A percentile compares a stretch with the other conserved stretches of the same genome.
These are phyloP conservation scores for Bos indicus DNA, from an alignment of 2,113 vertebrate species.

Conservation along the genomic window DNA sequence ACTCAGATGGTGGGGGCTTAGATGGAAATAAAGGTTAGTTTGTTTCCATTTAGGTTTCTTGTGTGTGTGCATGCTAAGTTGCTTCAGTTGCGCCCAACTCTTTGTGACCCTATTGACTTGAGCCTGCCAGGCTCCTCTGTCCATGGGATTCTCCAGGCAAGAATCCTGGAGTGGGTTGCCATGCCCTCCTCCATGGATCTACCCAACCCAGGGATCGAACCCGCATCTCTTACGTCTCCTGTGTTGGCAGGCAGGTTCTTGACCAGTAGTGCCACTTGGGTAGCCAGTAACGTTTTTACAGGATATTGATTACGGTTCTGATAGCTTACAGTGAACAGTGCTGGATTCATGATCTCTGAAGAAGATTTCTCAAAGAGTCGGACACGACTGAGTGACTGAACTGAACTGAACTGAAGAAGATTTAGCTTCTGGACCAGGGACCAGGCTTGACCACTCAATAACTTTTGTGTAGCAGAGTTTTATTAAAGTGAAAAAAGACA, in stretches of 20 bases:
- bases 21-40: not conserved
- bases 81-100: not conserved
- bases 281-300: not conserved
- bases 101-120: not conserved
- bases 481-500: not conserved
- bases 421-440: not conserved
- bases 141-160: not conserved
- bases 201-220: not conserved
- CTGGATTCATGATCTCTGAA: accelerated
- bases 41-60: not conserved
- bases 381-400: too few relatives aligned
- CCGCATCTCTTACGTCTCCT: accelerated
- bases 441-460: not conserved
- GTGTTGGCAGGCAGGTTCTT: not conserved
- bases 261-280: not conserved
- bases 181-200: not conserved
- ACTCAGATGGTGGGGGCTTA: accelerated
- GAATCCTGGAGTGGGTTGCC: not conserved
- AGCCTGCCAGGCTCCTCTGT: not conserved
- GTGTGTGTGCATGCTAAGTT: not conserved
- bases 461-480: not conserved
- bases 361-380: not conserved
- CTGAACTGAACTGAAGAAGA: not conserved
- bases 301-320: not conserved
- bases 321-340: not conserved